These are phyloP conservation scores for Centruroides vittatus DNA, from an alignment of 1,140 invertebrate genomes.

Conservation along the genomic window DNA sequence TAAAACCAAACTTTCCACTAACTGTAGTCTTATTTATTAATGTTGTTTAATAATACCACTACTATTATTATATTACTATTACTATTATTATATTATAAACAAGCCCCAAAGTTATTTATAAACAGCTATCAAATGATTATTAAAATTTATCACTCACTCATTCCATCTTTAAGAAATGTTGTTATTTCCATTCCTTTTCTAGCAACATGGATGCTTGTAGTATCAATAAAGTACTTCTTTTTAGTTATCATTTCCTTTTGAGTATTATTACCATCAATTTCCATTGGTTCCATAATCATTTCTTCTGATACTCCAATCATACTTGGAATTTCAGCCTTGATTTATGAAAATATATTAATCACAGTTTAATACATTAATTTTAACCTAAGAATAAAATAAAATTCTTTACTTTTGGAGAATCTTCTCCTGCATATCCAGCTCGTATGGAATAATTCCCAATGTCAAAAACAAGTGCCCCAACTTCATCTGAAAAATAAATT, in stretches of 20 bases:
- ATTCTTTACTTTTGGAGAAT: conserved; percentile 52
- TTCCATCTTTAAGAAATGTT: conserved; percentile 82
- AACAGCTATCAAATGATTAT: neutral
- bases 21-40: no score
- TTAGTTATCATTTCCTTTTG: conserved; percentile 20
- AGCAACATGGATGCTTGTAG: conserved; percentile 70
- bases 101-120: neutral
- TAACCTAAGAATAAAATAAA: neutral
- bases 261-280: conserved; percentile 39
- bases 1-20: no score
- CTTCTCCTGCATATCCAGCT: conserved; percentile 79
- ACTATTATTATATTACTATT: no score
- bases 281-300: conserved; percentile 35
- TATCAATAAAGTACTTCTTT: conserved; percentile 70
- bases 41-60: no score
- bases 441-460: conserved; percentile 77
- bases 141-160: conserved; percentile 36
- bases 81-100: no score
- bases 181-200: conserved; percentile 66
- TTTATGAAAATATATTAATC: neutral
- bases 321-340: conserved; percentile 66
- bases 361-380: neutral
- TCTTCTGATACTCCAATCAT: conserved; percentile 58
- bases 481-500: conserved; percentile 56
- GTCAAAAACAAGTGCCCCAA: conserved; percentile 94